Evolutionary conservation across 2,113 vertebrate genomes (phyloP), one percentile per base, ranked within the genome.

Genomic region (Eretmochelys imbricata): DNA sequence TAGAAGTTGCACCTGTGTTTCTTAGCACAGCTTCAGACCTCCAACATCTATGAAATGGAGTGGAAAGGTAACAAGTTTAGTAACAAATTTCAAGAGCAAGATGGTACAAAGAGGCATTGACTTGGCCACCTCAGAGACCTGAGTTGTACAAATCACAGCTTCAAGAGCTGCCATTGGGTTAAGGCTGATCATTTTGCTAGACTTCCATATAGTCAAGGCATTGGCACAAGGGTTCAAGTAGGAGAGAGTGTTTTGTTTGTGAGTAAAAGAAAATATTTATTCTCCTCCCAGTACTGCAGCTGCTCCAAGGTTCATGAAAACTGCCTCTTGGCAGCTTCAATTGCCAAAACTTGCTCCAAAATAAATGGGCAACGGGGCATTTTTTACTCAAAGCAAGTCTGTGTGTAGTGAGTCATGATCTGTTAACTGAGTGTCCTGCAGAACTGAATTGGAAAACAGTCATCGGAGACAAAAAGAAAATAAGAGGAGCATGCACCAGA

Each of bases 201-300:
- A 35, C 86, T 89, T 88, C 51, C 27, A 85, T 3, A 79, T 35
- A 25, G 76, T 82, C 84, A 91, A 80, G 88, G 84, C 87, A 84
- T 91, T 59, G 93, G 87, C 80, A 57, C 57, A 86, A 20, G 92
- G 59, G 80, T 85, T 80, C 91, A 93, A 86, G 59, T 2, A 42
- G 27, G 69, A 89, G 85, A 85, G 89, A 59, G 49, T 95, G 31
- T 27, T 35, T 17, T 82, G 54, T 92, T 95, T 87, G 84, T 82
- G 80, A 94, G 83, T 87, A 92, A 93, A 88, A 84, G 42, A 65
- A n/a, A 38, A 50, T 35, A n/a, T 54, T 65, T 62, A n/a, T 96
- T 94, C 82, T 91, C 89, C 79, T 94, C 69, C 87, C 81, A 59
- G 38, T 93, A 59, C 80, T 93, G 94, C 94, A 96, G 93, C 96